Evolutionary conservation across 2,113 vertebrate species (phyloP).

Genomic region (Phrynosoma blainvillii): DNA sequence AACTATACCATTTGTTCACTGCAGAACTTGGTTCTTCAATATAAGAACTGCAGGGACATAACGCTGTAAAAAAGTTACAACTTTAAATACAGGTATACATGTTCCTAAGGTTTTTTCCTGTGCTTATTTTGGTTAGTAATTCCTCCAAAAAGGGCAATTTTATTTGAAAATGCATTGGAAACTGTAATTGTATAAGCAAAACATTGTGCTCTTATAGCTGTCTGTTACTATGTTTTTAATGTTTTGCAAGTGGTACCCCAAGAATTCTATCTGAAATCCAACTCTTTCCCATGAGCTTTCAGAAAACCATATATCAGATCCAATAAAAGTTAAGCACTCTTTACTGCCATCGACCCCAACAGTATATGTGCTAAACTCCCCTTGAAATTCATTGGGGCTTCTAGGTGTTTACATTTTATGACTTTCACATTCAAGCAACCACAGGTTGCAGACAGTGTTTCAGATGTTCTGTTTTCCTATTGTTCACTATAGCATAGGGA

Average conservation of each 20-base stretch:
- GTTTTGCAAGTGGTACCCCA: too few species aligned
- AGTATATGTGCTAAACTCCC: too few species aligned
- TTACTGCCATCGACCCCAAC: neutral
- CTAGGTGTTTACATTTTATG: neutral
- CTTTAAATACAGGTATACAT: neutral
- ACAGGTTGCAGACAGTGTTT: neutral
- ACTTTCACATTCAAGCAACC: neutral
- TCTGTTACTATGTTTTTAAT: too few species aligned
- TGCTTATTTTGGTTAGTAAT: neutral
- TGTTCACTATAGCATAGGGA: too few species aligned
- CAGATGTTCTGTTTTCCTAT: too few species aligned
- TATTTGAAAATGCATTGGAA: too few species aligned
- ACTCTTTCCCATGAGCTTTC: neutral
- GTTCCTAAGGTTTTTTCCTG: neutral
- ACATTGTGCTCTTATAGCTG: too few species aligned
- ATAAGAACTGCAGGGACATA: neutral
- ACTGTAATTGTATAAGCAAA: too few species aligned
- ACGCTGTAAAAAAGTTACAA: neutral
- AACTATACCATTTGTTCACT: too few species aligned
- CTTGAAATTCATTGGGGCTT: neutral
- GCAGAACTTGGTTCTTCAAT: too few species aligned
- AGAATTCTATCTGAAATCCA: too few species aligned
- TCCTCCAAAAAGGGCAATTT: neutral
- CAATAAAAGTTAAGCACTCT: neutral
- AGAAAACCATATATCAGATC: neutral